phyloP scores from a whole-genome alignment of 1,140 invertebrate species.

The Drosophila tropicalis region DNA sequence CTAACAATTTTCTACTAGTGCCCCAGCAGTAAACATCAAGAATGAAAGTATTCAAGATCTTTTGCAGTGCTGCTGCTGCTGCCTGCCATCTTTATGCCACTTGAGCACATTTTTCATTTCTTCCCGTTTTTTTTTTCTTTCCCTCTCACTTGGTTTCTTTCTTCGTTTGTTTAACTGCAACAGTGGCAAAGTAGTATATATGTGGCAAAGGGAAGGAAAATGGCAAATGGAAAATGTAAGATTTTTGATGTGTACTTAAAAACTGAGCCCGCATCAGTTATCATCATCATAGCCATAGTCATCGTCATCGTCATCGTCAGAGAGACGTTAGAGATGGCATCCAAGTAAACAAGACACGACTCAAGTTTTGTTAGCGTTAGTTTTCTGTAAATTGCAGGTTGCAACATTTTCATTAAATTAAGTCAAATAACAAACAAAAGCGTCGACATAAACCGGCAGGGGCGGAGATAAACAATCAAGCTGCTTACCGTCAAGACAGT shows the following conservation, averaged over 20 bases:
- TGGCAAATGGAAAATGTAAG: conserved; percentile 24
- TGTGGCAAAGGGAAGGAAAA: background rate
- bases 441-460: conserved; percentile 29
- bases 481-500: conserved; percentile 20
- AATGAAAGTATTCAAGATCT: conserved; percentile 3
- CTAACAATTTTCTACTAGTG: conserved; percentile 3
- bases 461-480: conserved; percentile 56
- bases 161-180: conserved; percentile 65
- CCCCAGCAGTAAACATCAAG: conserved; percentile 10
- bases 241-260: conserved; percentile 62
- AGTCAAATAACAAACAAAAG: conserved; percentile 73
- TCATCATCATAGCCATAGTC: conserved; percentile 1
- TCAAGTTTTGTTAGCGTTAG: conserved; percentile 70
- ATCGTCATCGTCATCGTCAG: background rate
- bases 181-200: background rate
- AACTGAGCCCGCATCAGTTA: conserved; percentile 67
- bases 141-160: no score
- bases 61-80: conserved; percentile 32
- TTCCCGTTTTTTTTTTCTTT: conserved; percentile 57
- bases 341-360: conserved; percentile 57
- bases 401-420: conserved; percentile 82
- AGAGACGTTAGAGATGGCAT: conserved; percentile 14
- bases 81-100: conserved; percentile 33
- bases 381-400: conserved; percentile 76
- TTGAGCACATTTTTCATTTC: conserved; percentile 44